Percentiles rank a stretch among this genome's conserved stretches.
These are phyloP conservation scores for Alethe diademata DNA, from an alignment of 2,113 vertebrate genomes.

Conservation along the genomic window DNA sequence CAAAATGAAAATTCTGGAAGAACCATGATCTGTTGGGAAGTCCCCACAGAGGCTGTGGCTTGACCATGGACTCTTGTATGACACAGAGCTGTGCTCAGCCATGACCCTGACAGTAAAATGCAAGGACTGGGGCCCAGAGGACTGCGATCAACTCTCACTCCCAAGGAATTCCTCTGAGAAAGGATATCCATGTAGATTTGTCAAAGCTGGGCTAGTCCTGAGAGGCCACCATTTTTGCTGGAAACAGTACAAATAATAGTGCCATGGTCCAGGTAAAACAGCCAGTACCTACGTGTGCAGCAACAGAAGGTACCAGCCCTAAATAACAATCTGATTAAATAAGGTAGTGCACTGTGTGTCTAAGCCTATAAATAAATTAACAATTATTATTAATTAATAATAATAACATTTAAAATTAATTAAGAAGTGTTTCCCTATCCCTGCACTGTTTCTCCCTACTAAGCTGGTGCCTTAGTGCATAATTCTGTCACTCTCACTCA, in stretches of 20 bases:
- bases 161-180: not conserved
- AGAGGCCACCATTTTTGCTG: not conserved
- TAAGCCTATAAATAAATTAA: not conserved
- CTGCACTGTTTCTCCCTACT: not conserved
- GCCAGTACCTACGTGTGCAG: fast-evolving
- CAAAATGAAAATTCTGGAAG: not conserved
- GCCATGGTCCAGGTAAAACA: not conserved
- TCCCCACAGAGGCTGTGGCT: not conserved
- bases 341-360: not conserved
- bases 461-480: not conserved
- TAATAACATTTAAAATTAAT: not conserved
- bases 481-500: not conserved
- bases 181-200: not conserved
- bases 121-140: fast-evolving
- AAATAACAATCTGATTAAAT: not conserved
- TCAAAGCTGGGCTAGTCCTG: not conserved
- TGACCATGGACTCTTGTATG: not conserved
- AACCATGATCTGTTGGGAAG: not conserved
- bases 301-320: not conserved
- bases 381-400: not conserved
- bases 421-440: not conserved
- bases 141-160: not conserved
- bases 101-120: fast-evolving
- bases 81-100: not conserved
- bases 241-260: not conserved